Evolutionary conservation across 1,140 invertebrate species (phyloP).

Genomic region (Drosophila tristis): DNA sequence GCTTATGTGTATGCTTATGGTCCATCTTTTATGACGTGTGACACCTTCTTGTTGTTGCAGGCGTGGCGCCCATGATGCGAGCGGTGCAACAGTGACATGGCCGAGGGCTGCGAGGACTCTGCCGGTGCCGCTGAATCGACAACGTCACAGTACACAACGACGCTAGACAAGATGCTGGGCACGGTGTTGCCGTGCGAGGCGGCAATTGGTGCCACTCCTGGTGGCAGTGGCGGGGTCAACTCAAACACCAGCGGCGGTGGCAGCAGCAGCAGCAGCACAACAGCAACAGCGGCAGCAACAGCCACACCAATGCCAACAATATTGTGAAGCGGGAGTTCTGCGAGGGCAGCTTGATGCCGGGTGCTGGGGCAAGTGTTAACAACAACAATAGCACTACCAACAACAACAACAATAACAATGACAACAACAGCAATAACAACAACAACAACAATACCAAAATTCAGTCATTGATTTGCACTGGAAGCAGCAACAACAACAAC

Average conservation of each 20-base stretch:
- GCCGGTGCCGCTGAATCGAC: conserved; percentile 75
- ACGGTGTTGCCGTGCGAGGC: conserved; percentile 83
- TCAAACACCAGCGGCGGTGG: conserved; percentile 51
- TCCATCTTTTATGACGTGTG: background rate
- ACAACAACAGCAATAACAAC: conserved; percentile 28
- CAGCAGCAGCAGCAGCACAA: conserved; percentile 49
- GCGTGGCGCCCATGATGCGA: conserved; percentile 51
- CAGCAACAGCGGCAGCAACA: conserved; percentile 21
- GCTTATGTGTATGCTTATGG: background rate
- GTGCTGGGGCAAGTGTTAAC: conserved; percentile 56
- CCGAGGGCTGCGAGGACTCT: conserved; percentile 83
- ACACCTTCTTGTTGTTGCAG: conserved; percentile 27
- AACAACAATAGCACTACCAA: conserved; percentile 48
- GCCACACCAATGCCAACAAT: conserved; percentile 34
- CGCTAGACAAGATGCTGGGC: conserved; percentile 80
- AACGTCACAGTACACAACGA: conserved; percentile 66
- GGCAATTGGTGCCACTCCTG: conserved; percentile 69
- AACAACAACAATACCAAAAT: conserved; percentile 69
- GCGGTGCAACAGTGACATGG: conserved; percentile 77
- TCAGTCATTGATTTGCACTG: conserved; percentile 46
- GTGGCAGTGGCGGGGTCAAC: conserved; percentile 50
- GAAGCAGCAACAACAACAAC: conserved; percentile 34
- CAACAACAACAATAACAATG: conserved; percentile 46
- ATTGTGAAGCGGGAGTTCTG: conserved; percentile 82
- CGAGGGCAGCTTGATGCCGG: conserved; percentile 72